Percentiles rank a stretch among this genome's conserved stretches.
These are phyloP conservation scores for Probosciger aterrimus DNA, from an alignment of 2,113 vertebrate genomes.

Conservation along the genomic window DNA sequence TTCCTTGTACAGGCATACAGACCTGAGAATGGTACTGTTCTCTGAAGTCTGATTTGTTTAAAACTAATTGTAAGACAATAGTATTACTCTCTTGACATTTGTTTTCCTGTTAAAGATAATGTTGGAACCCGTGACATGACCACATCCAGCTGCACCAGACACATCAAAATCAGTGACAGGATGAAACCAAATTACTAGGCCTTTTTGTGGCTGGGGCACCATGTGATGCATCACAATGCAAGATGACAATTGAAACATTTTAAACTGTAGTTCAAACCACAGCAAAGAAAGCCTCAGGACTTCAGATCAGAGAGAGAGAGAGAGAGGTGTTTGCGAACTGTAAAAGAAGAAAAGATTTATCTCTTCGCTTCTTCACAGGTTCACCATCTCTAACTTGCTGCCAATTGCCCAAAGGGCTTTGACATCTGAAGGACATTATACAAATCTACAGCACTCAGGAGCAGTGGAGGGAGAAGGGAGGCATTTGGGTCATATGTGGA, in stretches of 20 bases:
- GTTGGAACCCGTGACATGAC: conserved; percentile 67
- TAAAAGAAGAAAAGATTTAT: conserved; percentile 59
- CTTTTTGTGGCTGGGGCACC: conserved; percentile 68
- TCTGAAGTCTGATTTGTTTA: conserved; percentile 44
- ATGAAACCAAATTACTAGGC: conserved; percentile 67
- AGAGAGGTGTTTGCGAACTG: conserved; percentile 66
- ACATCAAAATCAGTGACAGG: conserved; percentile 71
- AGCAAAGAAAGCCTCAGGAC: conserved; percentile 70
- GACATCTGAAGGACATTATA: conserved; percentile 62
- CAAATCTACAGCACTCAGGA: neutral
- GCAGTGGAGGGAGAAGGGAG: neutral
- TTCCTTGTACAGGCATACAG: neutral
- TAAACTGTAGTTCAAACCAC: conserved; percentile 67
- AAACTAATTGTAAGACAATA: conserved; percentile 61
- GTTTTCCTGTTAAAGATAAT: conserved; percentile 71
- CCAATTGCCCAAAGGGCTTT: conserved; percentile 40
- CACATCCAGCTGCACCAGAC: conserved; percentile 68
- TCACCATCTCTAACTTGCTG: conserved; percentile 45
- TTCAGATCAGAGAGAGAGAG: conserved; percentile 54
- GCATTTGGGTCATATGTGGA: neutral
- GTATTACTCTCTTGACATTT: conserved; percentile 60
- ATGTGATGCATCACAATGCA: conserved; percentile 68
- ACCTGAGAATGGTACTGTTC: conserved; percentile 38
- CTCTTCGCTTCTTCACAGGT: conserved; percentile 47
- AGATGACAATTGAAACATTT: conserved; percentile 70